Conservation (phyloP, 2,888 invertebrate species). For the Steinernema hermaphroditum region DNA sequence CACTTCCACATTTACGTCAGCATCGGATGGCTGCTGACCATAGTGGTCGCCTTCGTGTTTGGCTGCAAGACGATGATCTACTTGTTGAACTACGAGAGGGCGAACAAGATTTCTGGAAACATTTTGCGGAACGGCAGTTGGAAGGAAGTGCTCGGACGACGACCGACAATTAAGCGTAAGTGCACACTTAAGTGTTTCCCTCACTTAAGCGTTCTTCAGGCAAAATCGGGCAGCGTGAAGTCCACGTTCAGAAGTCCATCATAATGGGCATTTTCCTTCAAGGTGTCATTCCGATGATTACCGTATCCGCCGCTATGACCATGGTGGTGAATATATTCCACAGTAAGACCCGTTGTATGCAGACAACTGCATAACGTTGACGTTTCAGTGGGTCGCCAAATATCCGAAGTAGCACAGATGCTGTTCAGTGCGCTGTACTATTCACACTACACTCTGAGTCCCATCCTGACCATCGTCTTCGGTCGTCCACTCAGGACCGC, state of each 20-base stretch:
- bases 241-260: constrained; percentile 26
- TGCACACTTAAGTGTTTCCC: neutral
- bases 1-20: constrained; percentile 38
- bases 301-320: neutral
- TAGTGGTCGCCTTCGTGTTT: constrained; percentile 13
- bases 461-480: constrained; percentile 9
- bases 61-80: constrained; percentile 19
- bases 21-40: constrained; percentile 33
- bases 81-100: constrained; percentile 25
- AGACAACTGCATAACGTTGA: neutral
- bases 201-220: neutral
- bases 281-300: constrained; percentile 1
- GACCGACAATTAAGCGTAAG: neutral
- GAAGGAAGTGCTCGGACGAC: constrained; percentile 23
- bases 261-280: constrained; percentile 24
- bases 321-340: constrained; percentile 11
- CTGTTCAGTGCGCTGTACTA: constrained; percentile 14
- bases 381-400: neutral
- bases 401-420: neutral
- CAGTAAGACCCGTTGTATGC: neutral
- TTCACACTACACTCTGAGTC: neutral
- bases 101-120: constrained; percentile 18
- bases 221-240: constrained; percentile 6
- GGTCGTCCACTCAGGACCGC: neutral
- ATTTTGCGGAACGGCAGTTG: neutral